A percentile compares a stretch with the other conserved stretches of the same genome.
Evolutionary conservation across 1,140 invertebrate species (phyloP).

Genomic region (Cydia fagiglandana): DNA sequence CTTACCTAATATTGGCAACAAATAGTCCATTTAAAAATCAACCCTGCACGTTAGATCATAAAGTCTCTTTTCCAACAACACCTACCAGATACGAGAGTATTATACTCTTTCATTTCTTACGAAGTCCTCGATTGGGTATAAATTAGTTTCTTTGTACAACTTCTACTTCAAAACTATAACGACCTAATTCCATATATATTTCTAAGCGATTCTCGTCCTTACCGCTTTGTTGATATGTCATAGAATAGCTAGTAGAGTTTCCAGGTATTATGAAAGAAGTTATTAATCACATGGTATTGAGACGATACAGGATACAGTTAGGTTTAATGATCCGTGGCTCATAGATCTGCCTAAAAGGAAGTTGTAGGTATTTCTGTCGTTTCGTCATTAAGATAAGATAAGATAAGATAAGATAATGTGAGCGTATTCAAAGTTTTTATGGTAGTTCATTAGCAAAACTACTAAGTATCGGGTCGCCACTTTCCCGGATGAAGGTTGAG

Average conservation of each 20-base stretch:
- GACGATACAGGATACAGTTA: not conserved
- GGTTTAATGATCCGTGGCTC: constrained; percentile 3
- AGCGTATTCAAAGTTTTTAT: not conserved
- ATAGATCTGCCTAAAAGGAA: not conserved
- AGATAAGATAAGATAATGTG: too few relatives aligned
- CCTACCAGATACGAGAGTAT: not conserved
- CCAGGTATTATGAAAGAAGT: not conserved
- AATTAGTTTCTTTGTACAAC: constrained; percentile 26
- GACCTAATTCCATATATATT: not conserved
- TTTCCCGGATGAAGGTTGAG: too few relatives aligned
- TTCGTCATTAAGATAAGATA: too few relatives aligned
- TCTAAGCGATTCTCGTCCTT: not conserved
- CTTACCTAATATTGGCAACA: too few relatives aligned
- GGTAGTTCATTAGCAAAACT: not conserved
- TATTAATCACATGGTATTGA: constrained; percentile 13
- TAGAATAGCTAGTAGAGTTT: not conserved
- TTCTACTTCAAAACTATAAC: not conserved
- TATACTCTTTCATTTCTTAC: not conserved
- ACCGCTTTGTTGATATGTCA: not conserved
- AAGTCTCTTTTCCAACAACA: not conserved
- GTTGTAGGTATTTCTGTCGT: not conserved
- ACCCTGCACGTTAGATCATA: not conserved
- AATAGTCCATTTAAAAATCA: not conserved
- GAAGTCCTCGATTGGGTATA: constrained; percentile 10
- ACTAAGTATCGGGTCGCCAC: too few relatives aligned